These are phyloP conservation scores for Pristis pectinata DNA, from an alignment of 2,797 vertebrate genomes.

Conservation along the genomic window DNA sequence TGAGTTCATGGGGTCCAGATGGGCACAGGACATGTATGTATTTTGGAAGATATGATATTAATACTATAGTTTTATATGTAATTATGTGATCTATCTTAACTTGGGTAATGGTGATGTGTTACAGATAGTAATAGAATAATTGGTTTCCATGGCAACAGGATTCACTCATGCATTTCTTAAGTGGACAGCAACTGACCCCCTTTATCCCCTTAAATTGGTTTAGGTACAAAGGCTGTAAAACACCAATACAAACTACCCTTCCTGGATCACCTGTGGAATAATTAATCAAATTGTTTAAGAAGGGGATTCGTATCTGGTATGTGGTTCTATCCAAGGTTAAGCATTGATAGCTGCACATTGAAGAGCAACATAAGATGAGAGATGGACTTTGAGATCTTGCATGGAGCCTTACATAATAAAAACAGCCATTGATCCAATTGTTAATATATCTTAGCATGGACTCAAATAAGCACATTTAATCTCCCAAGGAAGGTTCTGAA, in stretches of 20 bases:
- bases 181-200: conserved; percentile 52
- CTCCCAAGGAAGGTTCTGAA: not conserved
- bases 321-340: not conserved
- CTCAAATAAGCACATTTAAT: not conserved
- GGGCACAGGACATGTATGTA: not conserved
- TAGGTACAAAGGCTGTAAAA: not conserved
- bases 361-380: not conserved
- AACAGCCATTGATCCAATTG: not conserved
- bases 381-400: not conserved
- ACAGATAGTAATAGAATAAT: not conserved
- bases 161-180: conserved; percentile 55
- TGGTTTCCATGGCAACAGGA: conserved; percentile 52
- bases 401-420: not conserved
- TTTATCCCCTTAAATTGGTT: not conserved
- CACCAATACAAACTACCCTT: not conserved
- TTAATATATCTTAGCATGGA: not conserved
- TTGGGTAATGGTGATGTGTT: not conserved
- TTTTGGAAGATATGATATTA: not conserved
- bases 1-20: not conserved
- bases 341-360: not conserved
- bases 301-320: not conserved
- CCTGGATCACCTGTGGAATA: not conserved
- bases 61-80: not conserved
- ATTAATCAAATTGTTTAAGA: not conserved
- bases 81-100: not conserved